Base-by-base conservation (phyloP, 2,113 vertebrate genomes). In the Verasper variegatus region DNA sequence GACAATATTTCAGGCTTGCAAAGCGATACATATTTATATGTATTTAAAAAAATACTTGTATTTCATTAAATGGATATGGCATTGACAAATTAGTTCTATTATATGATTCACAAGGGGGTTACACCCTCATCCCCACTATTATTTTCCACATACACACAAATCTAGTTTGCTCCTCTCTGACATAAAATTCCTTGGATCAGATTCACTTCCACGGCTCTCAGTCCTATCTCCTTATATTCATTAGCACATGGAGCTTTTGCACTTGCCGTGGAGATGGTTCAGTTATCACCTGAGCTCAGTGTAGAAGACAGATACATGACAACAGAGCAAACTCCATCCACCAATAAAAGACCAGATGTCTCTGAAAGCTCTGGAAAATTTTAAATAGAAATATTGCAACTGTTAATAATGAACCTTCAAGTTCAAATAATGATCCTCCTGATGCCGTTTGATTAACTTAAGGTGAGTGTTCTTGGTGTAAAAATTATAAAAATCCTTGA, bases 1-100 rank as follows among this genome's bases (percentile, higher is more conserved):
- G 68, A 23, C 59, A 83, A 63, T 71, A 26, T 47, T 24, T 57
- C 27, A 27, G 14, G 54, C 11, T 72, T 56, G 23, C 26, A 78
- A 51, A 66, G 1, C 64, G 1, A 17, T 63, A 18, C 26, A 18
- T 18, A 7, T 42, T 17, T 59, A 4, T 23, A 79, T 45, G 37
- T 71, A 62, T 49, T 6, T 51, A 14, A 51, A 26, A 5, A 24
- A 57, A 57, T 27, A 55, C 62, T 55, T 81, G 56, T 37, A 47
- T 42, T 69, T 27, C 3, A 52, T 52, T 49, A 40, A 15, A 17
- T 68, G 17, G 27, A 49, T 26, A 42, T 23, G 24, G 45, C 31
- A 67, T 14, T 40, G 21, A 49, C 24, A 58, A 45, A 62, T 14
- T n/a, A 2, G 15, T 35, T 20, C n/a, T 13, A 15, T 20, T 3